Percentiles rank a stretch among this genome's conserved stretches.
These are phyloP conservation scores for Channa maculata DNA, from an alignment of 2,113 vertebrate genomes.

Conservation along the genomic window DNA sequence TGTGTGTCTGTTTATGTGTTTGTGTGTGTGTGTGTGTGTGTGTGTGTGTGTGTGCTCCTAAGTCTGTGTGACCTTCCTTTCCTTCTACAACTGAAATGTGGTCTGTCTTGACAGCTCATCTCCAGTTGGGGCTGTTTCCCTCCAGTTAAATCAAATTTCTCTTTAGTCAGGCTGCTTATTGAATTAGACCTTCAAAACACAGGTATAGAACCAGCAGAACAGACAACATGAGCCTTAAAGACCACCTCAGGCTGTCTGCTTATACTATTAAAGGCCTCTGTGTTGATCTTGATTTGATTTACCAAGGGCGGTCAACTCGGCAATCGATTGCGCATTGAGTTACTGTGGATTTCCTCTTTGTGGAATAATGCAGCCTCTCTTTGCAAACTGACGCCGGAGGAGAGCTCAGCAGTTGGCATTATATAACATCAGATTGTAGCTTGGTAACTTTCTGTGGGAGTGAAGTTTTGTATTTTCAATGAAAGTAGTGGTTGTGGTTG, in stretches of 20 bases:
- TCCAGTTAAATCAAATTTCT: slow-evolving; percentile 72
- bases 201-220: slow-evolving; percentile 66
- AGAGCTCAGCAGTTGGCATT: neutral
- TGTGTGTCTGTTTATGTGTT: neutral
- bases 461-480: slow-evolving; percentile 8
- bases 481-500: neutral
- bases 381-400: slow-evolving; percentile 34
- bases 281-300: slow-evolving; percentile 77
- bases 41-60: neutral
- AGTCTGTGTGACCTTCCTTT: slow-evolving; percentile 8
- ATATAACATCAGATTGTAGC: slow-evolving; percentile 18
- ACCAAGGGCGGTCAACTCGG: slow-evolving; percentile 66
- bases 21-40: neutral
- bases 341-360: slow-evolving; percentile 69
- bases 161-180: slow-evolving; percentile 71
- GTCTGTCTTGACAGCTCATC: slow-evolving; percentile 48
- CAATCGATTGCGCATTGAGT: slow-evolving; percentile 75
- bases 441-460: slow-evolving; percentile 13
- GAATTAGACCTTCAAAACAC: slow-evolving; percentile 72
- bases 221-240: slow-evolving; percentile 70
- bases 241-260: slow-evolving; percentile 71
- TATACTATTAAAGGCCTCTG: slow-evolving; percentile 74
- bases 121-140: slow-evolving; percentile 43
- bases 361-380: slow-evolving; percentile 55
- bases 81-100: slow-evolving; percentile 30